These are phyloP conservation scores for Drosophila lacertosa DNA, from an alignment of 1,140 invertebrate genomes.

Conservation along the genomic window DNA sequence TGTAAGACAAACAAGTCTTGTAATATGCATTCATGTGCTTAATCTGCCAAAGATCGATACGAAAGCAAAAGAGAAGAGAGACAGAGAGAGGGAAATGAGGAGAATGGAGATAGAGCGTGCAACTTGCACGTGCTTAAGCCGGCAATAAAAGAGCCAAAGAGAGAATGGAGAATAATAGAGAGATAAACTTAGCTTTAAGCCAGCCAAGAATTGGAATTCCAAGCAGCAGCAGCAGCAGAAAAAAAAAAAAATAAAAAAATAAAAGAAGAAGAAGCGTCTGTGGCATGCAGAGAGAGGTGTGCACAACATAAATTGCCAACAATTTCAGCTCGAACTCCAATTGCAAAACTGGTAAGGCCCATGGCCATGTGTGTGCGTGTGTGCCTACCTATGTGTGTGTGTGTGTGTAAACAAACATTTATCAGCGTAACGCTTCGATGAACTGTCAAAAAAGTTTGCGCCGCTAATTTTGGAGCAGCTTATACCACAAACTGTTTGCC, in stretches of 20 bases:
- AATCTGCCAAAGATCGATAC: too few relatives aligned
- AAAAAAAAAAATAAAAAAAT: too few relatives aligned
- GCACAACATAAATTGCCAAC: too few relatives aligned
- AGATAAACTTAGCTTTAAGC: not conserved
- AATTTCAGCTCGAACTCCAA: conserved; percentile 15
- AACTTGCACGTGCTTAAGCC: not conserved
- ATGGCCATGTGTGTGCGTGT: conserved; percentile 1
- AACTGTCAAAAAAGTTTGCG: conserved; percentile 40
- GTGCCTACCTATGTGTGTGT: conserved; percentile 3
- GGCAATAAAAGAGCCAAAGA: not conserved
- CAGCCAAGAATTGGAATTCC: conserved; percentile 25
- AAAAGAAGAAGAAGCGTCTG: not conserved
- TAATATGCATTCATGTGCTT: too few relatives aligned
- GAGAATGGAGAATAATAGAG: not conserved
- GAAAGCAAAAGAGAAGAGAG: not conserved
- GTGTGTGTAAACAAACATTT: conserved; percentile 19
- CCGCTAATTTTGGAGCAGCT: conserved; percentile 41
- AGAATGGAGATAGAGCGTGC: not conserved
- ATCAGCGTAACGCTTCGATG: conserved; percentile 61
- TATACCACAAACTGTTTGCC: conserved; percentile 4
- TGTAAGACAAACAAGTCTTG: too few relatives aligned
- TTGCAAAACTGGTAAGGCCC: conserved; percentile 12
- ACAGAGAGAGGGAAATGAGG: not conserved
- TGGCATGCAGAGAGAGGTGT: too few relatives aligned
- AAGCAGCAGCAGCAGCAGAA: conserved; percentile 3